Percentiles rank a stretch among this genome's conserved stretches.
phyloP scores from a whole-genome alignment of 2,113 vertebrate species.

The Octodon degus region DNA sequence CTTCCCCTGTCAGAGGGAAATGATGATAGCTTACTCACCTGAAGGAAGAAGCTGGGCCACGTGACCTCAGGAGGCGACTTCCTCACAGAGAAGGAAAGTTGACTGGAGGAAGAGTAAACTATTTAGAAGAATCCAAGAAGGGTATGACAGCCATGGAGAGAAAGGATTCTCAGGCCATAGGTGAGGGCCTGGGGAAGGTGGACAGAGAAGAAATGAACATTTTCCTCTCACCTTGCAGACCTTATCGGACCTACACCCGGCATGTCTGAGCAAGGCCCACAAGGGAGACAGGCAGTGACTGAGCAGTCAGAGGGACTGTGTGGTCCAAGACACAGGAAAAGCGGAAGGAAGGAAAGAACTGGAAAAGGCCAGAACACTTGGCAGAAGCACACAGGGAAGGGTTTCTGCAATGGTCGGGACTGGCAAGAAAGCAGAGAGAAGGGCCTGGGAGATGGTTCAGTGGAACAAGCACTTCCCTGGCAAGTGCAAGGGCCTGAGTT shows the following conservation, averaged over 20 bases:
- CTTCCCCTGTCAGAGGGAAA: background rate
- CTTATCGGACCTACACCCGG: background rate
- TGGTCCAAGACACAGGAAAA: background rate
- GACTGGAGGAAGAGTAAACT: background rate
- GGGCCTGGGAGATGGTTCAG: too few relatives aligned
- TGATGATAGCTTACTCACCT: background rate
- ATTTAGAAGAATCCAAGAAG: background rate
- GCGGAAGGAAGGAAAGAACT: background rate
- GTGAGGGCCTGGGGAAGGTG: background rate
- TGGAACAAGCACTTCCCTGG: too few relatives aligned
- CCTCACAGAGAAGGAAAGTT: background rate
- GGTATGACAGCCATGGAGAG: background rate
- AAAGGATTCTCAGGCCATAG: background rate
- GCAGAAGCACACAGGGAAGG: background rate
- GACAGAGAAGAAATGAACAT: background rate
- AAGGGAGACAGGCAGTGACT: background rate
- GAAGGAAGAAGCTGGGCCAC: background rate
- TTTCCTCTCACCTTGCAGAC: background rate
- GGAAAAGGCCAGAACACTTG: background rate
- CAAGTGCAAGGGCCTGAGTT: too few relatives aligned
- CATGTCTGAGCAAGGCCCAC: background rate
- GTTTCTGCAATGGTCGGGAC: background rate
- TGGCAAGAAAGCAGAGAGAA: constrained; percentile 1
- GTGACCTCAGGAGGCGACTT: background rate
- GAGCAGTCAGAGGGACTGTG: background rate